A percentile compares a stretch with the other conserved stretches of the same genome.
Conservation (phyloP, 1,140 invertebrate species). For the Brachionus rotundiformis region DNA sequence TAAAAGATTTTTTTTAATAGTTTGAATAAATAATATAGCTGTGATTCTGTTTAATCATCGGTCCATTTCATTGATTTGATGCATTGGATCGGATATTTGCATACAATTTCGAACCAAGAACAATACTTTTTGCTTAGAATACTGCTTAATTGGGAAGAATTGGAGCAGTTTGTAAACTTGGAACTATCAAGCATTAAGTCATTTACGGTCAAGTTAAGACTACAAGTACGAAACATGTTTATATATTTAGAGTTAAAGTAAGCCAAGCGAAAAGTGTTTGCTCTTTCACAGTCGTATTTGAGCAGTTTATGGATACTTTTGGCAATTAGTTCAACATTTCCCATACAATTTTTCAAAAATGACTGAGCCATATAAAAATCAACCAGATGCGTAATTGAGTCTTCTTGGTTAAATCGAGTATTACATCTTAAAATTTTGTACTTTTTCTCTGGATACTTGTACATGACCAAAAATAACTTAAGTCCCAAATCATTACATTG, state of each 20-base stretch:
- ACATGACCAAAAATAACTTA: conserved; percentile 29
- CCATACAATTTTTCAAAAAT: conserved; percentile 34
- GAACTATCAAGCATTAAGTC: conserved; percentile 12
- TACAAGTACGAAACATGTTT: conserved; percentile 44
- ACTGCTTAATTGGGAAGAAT: not conserved
- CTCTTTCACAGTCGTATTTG: conserved; percentile 45
- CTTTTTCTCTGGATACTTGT: conserved; percentile 17
- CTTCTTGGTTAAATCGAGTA: conserved; percentile 41
- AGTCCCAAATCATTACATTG: conserved; percentile 49
- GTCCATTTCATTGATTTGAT: conserved; percentile 41
- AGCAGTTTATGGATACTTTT: conserved; percentile 43
- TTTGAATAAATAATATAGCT: too few relatives aligned
- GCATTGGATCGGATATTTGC: conserved; percentile 38
- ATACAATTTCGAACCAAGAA: conserved; percentile 46
- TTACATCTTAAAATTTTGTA: conserved; percentile 33
- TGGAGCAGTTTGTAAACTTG: conserved; percentile 18
- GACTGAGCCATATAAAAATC: conserved; percentile 44
- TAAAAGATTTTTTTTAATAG: not conserved
- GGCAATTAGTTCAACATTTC: conserved; percentile 31
- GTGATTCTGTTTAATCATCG: not conserved
- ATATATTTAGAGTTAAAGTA: conserved; percentile 51
- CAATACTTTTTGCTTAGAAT: conserved; percentile 45
- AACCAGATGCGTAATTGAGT: conserved; percentile 28
- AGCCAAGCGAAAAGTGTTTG: conserved; percentile 19
- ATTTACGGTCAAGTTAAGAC: conserved; percentile 15